Base-by-base conservation (phyloP, 2,888 invertebrate species). In the Dyspetes luteomarginatus region DNA sequence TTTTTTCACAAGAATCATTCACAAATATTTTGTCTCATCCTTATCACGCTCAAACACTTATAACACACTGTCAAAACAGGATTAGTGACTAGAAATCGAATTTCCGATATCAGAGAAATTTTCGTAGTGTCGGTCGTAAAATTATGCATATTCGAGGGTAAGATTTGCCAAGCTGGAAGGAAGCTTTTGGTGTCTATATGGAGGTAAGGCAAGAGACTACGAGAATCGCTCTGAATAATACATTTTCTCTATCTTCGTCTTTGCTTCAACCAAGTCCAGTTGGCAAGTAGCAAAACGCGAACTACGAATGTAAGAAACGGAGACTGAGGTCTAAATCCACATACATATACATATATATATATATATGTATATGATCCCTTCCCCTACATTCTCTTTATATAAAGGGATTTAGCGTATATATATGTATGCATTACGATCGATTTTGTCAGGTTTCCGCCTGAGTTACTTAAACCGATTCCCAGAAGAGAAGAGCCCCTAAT, bases 161-260 rank as follows among this genome's bases (percentile, higher is more conserved):
- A 48, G 24, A 48, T 48, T 64, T 64, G 48, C n/a, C 15, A 15
- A 28, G 45, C 28, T 48, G 5, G 48, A 12, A 36, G 5, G 48
- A 15, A 17, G 17, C 48, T 36, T 36, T 36, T 36, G 36, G 12
- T 36, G 19, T 36, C 15, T 45, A 22, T 15, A 36, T 26, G 22
- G 41, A 52, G 22, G 24, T 3, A 17, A 52, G 43, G 22, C 41
- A 45, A 9, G 30, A 67, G 60, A 67, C 36, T 62, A 26, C 45
- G 68, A 36, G 55, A 55, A 73, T 68, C 55, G 50, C 36, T 68
- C 22, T 78, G 78, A 73, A 78, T 78, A 78, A 78, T 73, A 50
- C 52, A 73, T 73, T 62, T 68, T 62, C 65, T 64, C 55, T n/a
- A 56, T n/a, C 62, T 19, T 22, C 17, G 45, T 65, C 56, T 62